Percentiles rank a stretch among this genome's conserved stretches.
Evolutionary conservation across 2,113 vertebrate species (phyloP).

Genomic region (Rousettus leschenaultii): DNA sequence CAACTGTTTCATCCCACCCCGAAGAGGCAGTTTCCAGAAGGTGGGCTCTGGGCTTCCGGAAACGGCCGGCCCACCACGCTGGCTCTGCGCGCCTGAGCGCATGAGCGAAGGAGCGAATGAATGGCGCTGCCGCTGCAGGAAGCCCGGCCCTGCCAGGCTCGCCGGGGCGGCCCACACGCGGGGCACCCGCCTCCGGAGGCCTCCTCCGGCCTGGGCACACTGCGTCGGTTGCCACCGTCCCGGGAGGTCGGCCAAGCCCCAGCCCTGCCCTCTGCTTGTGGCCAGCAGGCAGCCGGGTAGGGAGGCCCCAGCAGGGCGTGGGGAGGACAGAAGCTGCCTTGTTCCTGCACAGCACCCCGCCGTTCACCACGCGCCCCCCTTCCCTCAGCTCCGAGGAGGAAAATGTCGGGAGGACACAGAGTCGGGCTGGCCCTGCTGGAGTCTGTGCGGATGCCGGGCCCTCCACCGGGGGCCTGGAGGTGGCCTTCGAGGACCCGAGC

Average conservation of each 20-base stretch:
- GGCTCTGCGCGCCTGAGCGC: fast-evolving
- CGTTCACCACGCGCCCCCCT: neutral
- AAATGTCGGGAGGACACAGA: fast-evolving
- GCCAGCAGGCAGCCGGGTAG: neutral
- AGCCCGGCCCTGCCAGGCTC: neutral
- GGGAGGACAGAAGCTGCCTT: slow-evolving; percentile 52
- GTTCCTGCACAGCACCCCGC: neutral
- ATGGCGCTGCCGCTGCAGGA: fast-evolving
- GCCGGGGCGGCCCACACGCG: neutral
- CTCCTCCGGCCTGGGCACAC: neutral
- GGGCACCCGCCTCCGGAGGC: neutral
- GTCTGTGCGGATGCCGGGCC: neutral
- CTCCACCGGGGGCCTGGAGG: too few species aligned
- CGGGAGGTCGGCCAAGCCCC: neutral
- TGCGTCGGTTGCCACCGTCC: neutral
- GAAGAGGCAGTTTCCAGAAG: neutral
- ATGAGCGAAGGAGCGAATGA: neutral
- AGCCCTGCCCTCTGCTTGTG: too few species aligned
- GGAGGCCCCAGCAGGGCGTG: neutral
- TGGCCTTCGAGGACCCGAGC: neutral
- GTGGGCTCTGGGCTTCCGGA: neutral
- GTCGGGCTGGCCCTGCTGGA: neutral
- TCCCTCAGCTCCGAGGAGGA: neutral
- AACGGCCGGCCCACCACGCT: neutral
- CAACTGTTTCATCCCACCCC: neutral